Evolutionary conservation across 2,888 invertebrate species (phyloP).

Genomic region (Dicyrtomina minuta): DNA sequence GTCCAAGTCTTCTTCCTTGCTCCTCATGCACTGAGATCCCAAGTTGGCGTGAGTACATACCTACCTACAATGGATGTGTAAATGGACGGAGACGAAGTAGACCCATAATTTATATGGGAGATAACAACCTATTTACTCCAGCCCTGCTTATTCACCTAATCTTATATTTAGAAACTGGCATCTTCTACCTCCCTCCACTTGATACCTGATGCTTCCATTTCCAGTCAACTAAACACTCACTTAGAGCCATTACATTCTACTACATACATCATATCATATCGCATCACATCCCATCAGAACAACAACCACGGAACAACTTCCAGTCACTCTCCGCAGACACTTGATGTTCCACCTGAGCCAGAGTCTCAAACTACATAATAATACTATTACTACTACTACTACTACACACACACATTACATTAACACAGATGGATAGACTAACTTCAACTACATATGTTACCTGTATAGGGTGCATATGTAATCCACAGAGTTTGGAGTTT

Average conservation of each 20-base stretch:
- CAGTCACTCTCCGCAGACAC: slow-evolving; percentile 17
- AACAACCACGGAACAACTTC: slow-evolving; percentile 11
- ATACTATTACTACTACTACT: too few species aligned
- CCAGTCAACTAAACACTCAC: slow-evolving; percentile 24
- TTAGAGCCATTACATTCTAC: slow-evolving; percentile 6
- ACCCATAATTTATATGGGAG: slow-evolving; percentile 1
- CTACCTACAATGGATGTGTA: too few species aligned
- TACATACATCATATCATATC: slow-evolving; percentile 11
- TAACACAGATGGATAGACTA: too few species aligned
- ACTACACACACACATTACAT: too few species aligned
- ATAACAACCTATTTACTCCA: slow-evolving; percentile 15
- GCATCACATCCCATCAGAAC: slow-evolving; percentile 22
- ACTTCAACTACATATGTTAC: too few species aligned
- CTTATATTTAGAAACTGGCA: slow-evolving; percentile 35
- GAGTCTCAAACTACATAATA: too few species aligned
- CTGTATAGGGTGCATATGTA: too few species aligned
- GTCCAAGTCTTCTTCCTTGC: too few species aligned
- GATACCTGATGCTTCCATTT: slow-evolving; percentile 39
- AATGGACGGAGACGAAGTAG: not conserved
- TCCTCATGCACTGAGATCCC: too few species aligned
- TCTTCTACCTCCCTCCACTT: slow-evolving; percentile 35
- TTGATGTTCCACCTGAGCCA: slow-evolving; percentile 14
- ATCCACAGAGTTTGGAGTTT: too few species aligned
- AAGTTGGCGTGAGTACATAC: too few species aligned
- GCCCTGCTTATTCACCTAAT: slow-evolving; percentile 1